Percentiles rank a stretch among this genome's conserved stretches.
These are phyloP conservation scores for Pygathrix nemaeus DNA, from an alignment of 2,113 vertebrate genomes.

Conservation along the genomic window DNA sequence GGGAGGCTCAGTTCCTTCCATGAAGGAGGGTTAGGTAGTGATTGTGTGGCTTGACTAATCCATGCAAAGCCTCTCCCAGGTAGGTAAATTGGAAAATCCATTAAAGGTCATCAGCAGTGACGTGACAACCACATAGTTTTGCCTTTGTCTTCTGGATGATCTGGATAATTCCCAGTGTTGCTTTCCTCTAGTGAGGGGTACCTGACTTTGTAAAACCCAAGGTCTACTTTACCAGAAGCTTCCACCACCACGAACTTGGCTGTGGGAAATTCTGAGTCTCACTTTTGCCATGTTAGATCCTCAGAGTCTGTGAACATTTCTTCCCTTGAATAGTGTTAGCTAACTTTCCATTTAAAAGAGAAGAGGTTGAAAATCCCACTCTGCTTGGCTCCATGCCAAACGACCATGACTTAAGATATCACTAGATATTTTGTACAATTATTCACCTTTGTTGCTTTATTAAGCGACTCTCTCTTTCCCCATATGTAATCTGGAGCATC, in stretches of 20 bases:
- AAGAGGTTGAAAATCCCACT: not conserved
- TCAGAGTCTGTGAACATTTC: not conserved
- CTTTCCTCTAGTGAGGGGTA: not conserved
- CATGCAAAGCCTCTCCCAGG: not conserved
- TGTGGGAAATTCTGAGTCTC: not conserved
- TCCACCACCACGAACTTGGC: not conserved
- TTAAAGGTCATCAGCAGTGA: not conserved
- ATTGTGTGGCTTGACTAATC: not conserved
- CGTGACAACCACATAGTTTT: not conserved
- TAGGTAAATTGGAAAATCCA: not conserved
- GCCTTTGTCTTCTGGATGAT: not conserved
- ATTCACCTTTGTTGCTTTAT: not conserved
- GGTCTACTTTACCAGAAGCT: not conserved
- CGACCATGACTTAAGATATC: not conserved
- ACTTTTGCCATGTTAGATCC: not conserved
- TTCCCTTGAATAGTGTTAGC: not conserved
- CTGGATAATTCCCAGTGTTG: not conserved
- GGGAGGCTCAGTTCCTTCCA: not conserved
- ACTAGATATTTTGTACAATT: not conserved
- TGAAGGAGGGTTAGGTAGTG: not conserved
- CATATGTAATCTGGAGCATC: not conserved
- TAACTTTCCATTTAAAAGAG: not conserved
- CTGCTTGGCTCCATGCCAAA: not conserved
- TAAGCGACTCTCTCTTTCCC: not conserved
- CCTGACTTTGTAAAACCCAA: not conserved